These are phyloP conservation scores for Drosophila tristis DNA, from an alignment of 1,140 invertebrate genomes.

Conservation along the genomic window DNA sequence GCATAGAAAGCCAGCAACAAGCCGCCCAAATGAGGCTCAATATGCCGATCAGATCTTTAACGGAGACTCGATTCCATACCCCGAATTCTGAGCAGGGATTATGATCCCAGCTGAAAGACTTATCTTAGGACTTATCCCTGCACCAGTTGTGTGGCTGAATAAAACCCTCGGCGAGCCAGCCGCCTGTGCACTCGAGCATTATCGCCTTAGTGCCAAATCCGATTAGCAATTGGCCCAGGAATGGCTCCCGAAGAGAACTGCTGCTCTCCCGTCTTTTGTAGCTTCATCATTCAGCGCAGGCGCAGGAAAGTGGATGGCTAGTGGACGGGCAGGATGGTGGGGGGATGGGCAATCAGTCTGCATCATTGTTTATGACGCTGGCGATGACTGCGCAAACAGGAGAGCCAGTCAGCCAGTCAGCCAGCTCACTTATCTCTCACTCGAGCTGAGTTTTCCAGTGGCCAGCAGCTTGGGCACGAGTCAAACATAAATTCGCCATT, in stretches of 20 bases:
- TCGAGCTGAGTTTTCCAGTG: conserved; percentile 4
- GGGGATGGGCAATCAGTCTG: background rate
- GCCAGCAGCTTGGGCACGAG: conserved; percentile 56
- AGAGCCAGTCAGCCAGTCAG: background rate
- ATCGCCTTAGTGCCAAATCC: background rate
- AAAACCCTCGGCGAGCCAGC: no score
- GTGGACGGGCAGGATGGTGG: no score
- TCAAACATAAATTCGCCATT: conserved; percentile 73
- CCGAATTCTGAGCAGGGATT: no score
- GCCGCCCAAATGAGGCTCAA: no score
- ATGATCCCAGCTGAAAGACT: no score
- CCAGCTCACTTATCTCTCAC: conserved; percentile 37
- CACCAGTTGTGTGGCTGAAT: no score
- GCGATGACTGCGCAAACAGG: background rate
- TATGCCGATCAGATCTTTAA: no score
- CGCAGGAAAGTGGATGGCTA: conserved; percentile 5
- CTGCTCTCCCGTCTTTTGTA: background rate
- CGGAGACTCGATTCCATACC: no score
- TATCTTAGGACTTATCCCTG: no score
- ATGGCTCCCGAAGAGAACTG: background rate
- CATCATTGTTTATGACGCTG: conserved; percentile 10
- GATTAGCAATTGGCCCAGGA: conserved; percentile 5
- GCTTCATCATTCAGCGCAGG: conserved; percentile 18
- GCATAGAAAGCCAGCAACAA: no score
- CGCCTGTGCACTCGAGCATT: no score